Evolutionary conservation across 1,140 invertebrate genomes (phyloP).

Genomic region (Nymphalis io): DNA sequence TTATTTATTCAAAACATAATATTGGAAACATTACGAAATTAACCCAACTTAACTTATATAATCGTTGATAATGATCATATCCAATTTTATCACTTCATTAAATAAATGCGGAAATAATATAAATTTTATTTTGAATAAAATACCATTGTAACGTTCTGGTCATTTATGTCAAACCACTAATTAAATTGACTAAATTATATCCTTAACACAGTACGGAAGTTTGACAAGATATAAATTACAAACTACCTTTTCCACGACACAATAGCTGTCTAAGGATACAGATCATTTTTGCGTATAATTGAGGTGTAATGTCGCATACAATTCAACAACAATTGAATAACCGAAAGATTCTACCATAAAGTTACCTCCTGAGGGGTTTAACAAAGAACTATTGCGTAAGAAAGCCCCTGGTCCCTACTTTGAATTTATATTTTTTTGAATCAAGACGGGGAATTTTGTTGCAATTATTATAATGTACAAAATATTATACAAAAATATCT

Average conservation of each 20-base stretch:
- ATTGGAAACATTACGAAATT: conserved; percentile 10
- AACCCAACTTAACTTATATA: conserved; percentile 5
- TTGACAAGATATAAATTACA: conserved; percentile 5
- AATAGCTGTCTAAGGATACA: conserved; percentile 1
- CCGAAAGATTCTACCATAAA: neutral
- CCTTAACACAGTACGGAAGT: neutral
- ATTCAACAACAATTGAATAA: conserved; percentile 15
- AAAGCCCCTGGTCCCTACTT: conserved; percentile 19
- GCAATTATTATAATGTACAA: neutral
- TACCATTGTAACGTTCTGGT: too few relatives aligned
- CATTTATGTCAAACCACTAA: neutral
- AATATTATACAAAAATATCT: neutral
- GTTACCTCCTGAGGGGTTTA: conserved; percentile 17
- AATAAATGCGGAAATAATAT: too few relatives aligned
- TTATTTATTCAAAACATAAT: conserved; percentile 51
- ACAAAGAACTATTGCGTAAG: conserved; percentile 31
- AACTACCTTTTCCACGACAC: neutral
- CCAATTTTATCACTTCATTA: too few relatives aligned
- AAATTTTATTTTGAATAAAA: too few relatives aligned
- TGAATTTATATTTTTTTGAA: conserved; percentile 14
- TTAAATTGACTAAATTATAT: neutral
- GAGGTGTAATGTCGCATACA: conserved; percentile 25
- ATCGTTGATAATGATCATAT: too few relatives aligned
- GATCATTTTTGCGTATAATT: conserved; percentile 18
- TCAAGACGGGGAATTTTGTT: conserved; percentile 4